Evolutionary conservation across 2,888 invertebrate species (phyloP).

Genomic region (Tipula lateralis): DNA sequence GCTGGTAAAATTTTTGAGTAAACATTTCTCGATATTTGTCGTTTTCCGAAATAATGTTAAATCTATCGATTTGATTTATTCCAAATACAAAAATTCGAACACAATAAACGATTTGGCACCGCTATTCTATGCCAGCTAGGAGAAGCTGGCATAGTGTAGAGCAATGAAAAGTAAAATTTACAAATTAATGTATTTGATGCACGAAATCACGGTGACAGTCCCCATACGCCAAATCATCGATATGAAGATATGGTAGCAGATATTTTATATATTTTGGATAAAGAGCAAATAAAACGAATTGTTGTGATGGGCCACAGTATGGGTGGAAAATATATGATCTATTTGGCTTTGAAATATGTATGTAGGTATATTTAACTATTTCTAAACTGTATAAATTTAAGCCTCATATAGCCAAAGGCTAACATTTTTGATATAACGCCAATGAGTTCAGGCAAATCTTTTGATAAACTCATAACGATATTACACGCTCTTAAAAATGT

Average conservation of each 20-base stretch:
- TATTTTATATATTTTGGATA: conserved; percentile 60
- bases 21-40: neutral
- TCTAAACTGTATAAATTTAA: conserved; percentile 37
- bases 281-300: conserved; percentile 59
- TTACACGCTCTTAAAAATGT: conserved; percentile 64
- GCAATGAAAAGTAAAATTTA: conserved; percentile 52
- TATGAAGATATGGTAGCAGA: conserved; percentile 76
- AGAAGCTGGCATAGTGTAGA: no score
- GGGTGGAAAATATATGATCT: conserved; percentile 92
- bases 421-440: conserved; percentile 73
- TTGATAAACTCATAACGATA: conserved; percentile 56
- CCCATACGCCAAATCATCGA: conserved; percentile 66
- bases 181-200: conserved; percentile 74
- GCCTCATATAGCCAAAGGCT: conserved; percentile 59
- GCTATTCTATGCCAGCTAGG: conserved; percentile 43
- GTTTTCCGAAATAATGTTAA: neutral
- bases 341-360: conserved; percentile 68
- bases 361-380: conserved; percentile 34
- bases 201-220: conserved; percentile 93
- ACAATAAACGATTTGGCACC: conserved; percentile 51
- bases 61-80: conserved; percentile 61
- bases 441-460: conserved; percentile 54
- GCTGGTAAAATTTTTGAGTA: neutral
- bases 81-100: conserved; percentile 57
- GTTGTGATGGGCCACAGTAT: conserved; percentile 86